Percentiles rank a stretch among this genome's conserved stretches.
Evolutionary conservation across 2,113 vertebrate species (phyloP).

Genomic region (Myiopsitta monachus): DNA sequence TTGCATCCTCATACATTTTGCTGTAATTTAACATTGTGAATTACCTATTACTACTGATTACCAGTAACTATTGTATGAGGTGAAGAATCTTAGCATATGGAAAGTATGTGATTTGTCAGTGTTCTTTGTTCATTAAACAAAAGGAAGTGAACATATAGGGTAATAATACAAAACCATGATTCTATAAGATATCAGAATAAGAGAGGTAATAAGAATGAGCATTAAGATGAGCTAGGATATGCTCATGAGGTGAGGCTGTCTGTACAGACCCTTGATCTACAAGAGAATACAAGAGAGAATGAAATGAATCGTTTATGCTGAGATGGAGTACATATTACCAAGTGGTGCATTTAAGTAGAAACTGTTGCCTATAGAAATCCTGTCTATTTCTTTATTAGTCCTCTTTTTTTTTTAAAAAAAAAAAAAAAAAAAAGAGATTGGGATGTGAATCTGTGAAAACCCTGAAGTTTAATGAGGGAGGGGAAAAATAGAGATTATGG

Average conservation of each 20-base stretch:
- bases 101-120: neutral
- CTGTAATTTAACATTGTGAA: neutral
- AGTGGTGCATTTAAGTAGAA: neutral
- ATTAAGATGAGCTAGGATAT: neutral
- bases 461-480: neutral
- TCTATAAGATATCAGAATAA: neutral
- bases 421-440: neutral
- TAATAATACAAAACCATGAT: neutral
- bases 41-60: neutral
- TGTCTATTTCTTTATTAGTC: neutral
- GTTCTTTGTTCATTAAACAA: neutral
- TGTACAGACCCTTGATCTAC: neutral
- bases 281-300: neutral
- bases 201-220: neutral
- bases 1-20: neutral
- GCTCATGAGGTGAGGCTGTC: neutral
- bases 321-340: neutral
- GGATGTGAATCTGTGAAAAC: neutral
- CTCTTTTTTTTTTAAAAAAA: neutral
- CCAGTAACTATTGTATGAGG: neutral
- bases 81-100: neutral
- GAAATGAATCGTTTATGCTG: neutral
- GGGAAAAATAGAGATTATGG: neutral
- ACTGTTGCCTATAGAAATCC: neutral
- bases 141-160: neutral